Evolutionary conservation across 2,797 vertebrate species (phyloP), one percentile per base, ranked within the genome.

Genomic region (Enteromius anoplus): DNA sequence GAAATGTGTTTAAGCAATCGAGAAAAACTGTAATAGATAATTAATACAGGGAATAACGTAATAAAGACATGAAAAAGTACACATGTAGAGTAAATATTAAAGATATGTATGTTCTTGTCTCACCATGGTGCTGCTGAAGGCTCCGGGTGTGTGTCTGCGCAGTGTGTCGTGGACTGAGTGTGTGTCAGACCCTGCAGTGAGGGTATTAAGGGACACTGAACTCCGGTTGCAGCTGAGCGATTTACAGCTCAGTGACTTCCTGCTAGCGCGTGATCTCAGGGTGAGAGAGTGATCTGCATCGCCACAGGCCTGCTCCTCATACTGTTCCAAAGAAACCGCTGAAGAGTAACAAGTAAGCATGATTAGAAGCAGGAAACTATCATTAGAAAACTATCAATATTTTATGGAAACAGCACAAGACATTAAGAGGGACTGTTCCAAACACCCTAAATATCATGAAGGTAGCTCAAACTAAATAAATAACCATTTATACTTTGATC

Each of bases 71-170:
- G 64, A 21, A 19, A 68, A 69, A 19, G 29, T 51, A 68, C 5
- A 64, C 53, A 32, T 34, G 19, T 0, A 49, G 12, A 11, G 12
- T 49, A 49, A 23, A 81, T 49, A 4, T 14, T 58, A 34, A 51
- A 37, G 76, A 60, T 58, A 70, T 29, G 79, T 26, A 40, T 78
- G 29, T 49, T 40, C 47, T 62, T n/a, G 64, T 60, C 95, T 94
- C 89, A 98, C 97, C 91, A 97, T 96, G 75, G 93, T 93, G 88
- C 96, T 97, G 89, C 96, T 97, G 92, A 98, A 98, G 66, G 96
- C 95, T 6, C 94, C 90, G 0, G 93, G 87, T 62, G 92, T 87
- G 88, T 72, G 80, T 78, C 84, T 81, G 7, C 70, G 82, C 88
- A 90, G 71, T 26, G 75, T 42, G 86, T 86, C 40, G 80, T 85